A percentile compares a stretch with the other conserved stretches of the same genome.
Conservation (phyloP, 2,888 invertebrate genomes). For the Xestoiulus laeticollis region DNA sequence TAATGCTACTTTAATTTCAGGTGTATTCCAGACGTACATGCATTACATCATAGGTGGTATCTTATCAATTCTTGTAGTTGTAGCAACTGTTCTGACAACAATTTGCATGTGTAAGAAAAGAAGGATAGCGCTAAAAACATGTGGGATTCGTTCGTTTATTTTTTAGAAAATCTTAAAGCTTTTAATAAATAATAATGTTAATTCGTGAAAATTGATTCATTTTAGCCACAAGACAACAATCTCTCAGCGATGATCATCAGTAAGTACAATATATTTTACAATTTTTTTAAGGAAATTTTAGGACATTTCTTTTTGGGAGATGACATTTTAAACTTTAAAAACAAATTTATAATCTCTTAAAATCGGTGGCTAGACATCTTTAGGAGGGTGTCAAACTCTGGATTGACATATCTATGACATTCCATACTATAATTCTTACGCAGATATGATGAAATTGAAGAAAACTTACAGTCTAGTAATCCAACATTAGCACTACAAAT, state of each 20-base stretch:
- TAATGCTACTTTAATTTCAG: too few relatives aligned
- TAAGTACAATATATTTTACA: background rate
- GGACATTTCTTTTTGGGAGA: too few relatives aligned
- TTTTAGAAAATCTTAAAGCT: background rate
- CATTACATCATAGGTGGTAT: background rate
- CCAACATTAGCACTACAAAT: background rate
- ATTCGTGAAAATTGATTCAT: background rate
- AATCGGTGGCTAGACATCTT: too few relatives aligned
- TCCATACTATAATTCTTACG: background rate
- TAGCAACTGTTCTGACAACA: background rate
- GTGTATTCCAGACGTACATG: background rate
- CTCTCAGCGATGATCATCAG: background rate
- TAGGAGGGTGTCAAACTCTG: background rate
- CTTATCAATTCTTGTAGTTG: background rate
- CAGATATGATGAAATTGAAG: conserved; percentile 10
- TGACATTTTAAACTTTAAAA: too few relatives aligned
- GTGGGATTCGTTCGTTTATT: background rate
- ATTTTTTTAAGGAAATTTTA: background rate
- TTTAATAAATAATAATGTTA: background rate
- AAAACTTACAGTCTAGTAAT: background rate
- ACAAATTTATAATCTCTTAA: too few relatives aligned
- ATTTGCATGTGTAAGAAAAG: background rate
- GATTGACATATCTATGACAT: background rate
- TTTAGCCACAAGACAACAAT: background rate
- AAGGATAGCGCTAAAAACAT: background rate